phyloP scores from a whole-genome alignment of 2,797 vertebrate species.

The Cuculus canorus region DNA sequence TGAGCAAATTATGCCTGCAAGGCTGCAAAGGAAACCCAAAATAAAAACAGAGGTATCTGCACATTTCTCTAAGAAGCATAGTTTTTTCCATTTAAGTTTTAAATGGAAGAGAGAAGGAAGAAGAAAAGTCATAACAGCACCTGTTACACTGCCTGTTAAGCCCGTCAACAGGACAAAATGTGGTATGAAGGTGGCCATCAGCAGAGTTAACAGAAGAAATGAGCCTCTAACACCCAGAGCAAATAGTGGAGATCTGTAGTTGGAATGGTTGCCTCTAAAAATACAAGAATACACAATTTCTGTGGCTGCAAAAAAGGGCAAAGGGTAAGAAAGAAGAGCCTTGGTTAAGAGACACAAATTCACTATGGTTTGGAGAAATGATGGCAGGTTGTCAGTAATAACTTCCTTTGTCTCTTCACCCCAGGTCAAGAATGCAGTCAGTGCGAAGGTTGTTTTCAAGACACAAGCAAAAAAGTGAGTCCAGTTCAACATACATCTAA shows the following conservation, averaged over 20 bases:
- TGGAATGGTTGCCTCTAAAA: conserved; percentile 1
- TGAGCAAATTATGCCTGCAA: conserved; percentile 81
- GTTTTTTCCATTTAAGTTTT: conserved; percentile 78
- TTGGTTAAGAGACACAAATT: conserved; percentile 83
- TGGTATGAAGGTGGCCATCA: conserved; percentile 81
- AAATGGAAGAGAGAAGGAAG: conserved; percentile 85
- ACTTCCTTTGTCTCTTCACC: conserved; percentile 81
- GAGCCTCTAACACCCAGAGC: conserved; percentile 72
- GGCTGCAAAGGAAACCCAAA: conserved; percentile 80
- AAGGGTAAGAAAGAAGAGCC: conserved; percentile 84
- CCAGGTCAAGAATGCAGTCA: conserved; percentile 81
- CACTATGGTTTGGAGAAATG: conserved; percentile 78
- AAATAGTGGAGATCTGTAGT: conserved; percentile 17
- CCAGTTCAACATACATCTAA: conserved; percentile 79
- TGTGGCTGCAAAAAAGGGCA: conserved; percentile 83
- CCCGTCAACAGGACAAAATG: conserved; percentile 84
- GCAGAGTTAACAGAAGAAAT: conserved; percentile 79
- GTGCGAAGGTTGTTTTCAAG: conserved; percentile 82
- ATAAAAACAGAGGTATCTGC: conserved; percentile 78
- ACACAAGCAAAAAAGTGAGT: conserved; percentile 82
- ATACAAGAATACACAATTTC: conserved; percentile 76
- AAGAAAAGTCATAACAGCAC: conserved; percentile 82
- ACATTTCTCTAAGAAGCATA: conserved; percentile 69
- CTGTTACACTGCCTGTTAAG: conserved; percentile 83
- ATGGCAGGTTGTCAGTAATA: conserved; percentile 85